Conservation (phyloP, 2,797 vertebrate genomes). For the Huso huso region DNA sequence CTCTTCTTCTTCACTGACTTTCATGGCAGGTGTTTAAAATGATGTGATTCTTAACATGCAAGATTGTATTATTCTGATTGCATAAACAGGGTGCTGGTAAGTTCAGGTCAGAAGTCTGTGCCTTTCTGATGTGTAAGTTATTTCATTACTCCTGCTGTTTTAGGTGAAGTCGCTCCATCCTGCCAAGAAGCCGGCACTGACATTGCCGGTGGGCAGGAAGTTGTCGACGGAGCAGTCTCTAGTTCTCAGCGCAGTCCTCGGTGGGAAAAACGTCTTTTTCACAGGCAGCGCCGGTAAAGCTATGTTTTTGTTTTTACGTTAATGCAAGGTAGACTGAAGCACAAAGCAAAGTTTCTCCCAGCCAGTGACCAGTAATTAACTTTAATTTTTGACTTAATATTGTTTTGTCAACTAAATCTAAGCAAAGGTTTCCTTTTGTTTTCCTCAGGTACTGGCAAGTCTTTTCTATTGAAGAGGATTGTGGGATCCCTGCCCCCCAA, state of each 20-base stretch:
- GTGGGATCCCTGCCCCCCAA: conserved; percentile 86
- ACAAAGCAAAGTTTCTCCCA: too few relatives aligned
- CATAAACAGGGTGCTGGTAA: background rate
- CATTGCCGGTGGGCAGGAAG: conserved; percentile 44
- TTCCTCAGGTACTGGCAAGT: conserved; percentile 84
- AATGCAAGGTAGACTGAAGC: too few relatives aligned
- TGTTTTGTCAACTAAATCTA: background rate
- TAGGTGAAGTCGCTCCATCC: conserved; percentile 58
- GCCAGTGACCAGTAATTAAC: too few relatives aligned
- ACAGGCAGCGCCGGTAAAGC: conserved; percentile 85
- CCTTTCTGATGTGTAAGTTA: background rate
- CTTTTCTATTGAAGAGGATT: conserved; percentile 85
- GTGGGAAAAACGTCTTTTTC: conserved; percentile 88
- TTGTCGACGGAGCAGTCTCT: conserved; percentile 79
- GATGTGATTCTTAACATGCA: too few relatives aligned
- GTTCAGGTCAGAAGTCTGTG: background rate
- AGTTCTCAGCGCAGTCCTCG: conserved; percentile 70
- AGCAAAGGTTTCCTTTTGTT: conserved; percentile 6
- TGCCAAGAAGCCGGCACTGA: conserved; percentile 57
- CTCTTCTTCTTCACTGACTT: too few relatives aligned
- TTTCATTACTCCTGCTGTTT: conserved; percentile 17
- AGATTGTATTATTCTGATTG: too few relatives aligned
- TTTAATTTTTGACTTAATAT: too few relatives aligned
- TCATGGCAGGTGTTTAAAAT: too few relatives aligned
- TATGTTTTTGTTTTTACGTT: background rate